Evolutionary conservation across 2,113 vertebrate genomes (phyloP).

Genomic region (Turdus rufiventris): DNA sequence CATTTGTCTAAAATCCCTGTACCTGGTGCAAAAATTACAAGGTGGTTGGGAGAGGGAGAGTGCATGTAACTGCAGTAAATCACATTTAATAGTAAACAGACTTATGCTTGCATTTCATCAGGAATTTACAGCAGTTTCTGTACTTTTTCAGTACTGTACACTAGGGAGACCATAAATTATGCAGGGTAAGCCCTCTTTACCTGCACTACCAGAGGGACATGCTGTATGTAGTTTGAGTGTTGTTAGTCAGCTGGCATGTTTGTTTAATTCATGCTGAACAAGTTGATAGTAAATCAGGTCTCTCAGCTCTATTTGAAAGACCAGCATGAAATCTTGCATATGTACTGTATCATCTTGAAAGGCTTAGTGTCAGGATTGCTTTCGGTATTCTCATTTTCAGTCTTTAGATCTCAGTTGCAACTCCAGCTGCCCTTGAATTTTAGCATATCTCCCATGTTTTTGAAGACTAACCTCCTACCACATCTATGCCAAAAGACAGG

Average conservation of each 20-base stretch:
- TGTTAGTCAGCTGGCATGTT: not conserved
- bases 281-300: not conserved
- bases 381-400: not conserved
- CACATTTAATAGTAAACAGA: not conserved
- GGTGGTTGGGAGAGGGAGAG: no score
- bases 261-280: not conserved
- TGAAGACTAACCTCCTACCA: not conserved
- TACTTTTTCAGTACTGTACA: not conserved
- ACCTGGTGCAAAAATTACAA: not conserved
- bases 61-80: not conserved
- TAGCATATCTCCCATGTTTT: not conserved
- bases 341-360: not conserved
- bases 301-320: not conserved
- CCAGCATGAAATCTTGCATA: not conserved
- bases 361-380: not conserved
- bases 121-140: not conserved
- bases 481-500: not conserved
- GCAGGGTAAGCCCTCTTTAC: not conserved
- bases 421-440: not conserved
- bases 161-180: not conserved
- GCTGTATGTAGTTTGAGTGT: not conserved
- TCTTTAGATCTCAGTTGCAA: not conserved
- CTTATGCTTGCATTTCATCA: not conserved
- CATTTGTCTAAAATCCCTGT: not conserved
- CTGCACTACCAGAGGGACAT: not conserved